These are phyloP conservation scores for Acanthaster planci DNA, from an alignment of 35 echinoderm and acorn worm species.

Conservation along the genomic window DNA sequence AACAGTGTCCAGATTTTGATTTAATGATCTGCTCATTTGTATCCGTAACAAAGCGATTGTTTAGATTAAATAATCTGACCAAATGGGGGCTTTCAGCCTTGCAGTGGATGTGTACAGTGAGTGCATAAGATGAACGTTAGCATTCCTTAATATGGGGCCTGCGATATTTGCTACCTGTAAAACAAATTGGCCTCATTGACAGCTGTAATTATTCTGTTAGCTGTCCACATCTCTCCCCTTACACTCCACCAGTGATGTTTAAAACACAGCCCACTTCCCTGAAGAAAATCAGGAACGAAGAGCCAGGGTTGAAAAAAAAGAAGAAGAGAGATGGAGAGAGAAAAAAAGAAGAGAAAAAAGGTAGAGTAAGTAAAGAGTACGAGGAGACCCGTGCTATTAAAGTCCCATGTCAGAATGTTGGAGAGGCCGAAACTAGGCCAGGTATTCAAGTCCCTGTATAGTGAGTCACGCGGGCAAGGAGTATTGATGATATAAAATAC, in stretches of 20 bases:
- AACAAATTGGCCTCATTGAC: slow-evolving; percentile 21
- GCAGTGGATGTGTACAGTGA: no score
- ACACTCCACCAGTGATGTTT: slow-evolving; percentile 17
- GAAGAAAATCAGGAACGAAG: slow-evolving; percentile 8
- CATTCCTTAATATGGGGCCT: no score
- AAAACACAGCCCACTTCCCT: slow-evolving; percentile 27
- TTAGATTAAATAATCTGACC: no score
- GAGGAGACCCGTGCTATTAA: background rate
- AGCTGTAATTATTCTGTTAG: slow-evolving; percentile 9
- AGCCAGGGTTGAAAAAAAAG: background rate
- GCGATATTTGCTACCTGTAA: background rate
- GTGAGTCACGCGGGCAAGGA: slow-evolving; percentile 1
- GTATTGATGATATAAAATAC: slow-evolving; percentile 26
- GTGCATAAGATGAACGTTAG: no score
- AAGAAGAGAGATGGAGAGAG: background rate
- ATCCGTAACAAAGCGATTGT: no score
- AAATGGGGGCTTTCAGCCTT: no score
- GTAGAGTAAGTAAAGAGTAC: background rate
- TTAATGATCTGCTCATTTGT: background rate
- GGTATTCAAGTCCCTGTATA: background rate
- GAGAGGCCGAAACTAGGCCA: slow-evolving; percentile 27
- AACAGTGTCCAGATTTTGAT: background rate
- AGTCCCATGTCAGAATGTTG: slow-evolving; percentile 30
- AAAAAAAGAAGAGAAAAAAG: background rate
- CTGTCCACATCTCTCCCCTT: background rate